Evolutionary conservation across 1,140 invertebrate species (phyloP).

Genomic region (Meteorus sp.): DNA sequence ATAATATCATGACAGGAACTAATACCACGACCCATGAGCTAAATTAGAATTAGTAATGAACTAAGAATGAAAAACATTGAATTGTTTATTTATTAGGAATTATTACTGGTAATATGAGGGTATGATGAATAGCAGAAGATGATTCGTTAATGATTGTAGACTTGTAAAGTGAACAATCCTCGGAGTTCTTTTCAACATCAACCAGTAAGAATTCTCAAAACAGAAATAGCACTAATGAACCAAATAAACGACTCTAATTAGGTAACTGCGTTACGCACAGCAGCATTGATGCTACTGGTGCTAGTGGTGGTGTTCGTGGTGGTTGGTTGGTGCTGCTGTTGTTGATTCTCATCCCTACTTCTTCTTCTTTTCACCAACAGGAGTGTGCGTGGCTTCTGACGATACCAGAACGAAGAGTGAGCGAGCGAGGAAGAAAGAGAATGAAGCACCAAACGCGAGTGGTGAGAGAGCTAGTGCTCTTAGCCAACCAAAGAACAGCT

Average conservation of each 20-base stretch:
- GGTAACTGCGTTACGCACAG: slow-evolving; percentile 50
- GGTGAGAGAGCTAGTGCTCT: slow-evolving; percentile 20
- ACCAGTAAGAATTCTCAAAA: no score
- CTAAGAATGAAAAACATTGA: not conserved
- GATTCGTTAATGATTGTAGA: slow-evolving; percentile 53
- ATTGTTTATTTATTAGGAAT: not conserved
- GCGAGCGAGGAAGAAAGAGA: no score
- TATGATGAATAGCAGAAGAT: slow-evolving; percentile 40
- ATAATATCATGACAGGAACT: not conserved
- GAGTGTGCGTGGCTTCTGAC: slow-evolving; percentile 1
- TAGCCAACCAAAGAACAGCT: slow-evolving; percentile 54
- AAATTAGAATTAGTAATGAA: not conserved
- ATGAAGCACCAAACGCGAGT: slow-evolving; percentile 20
- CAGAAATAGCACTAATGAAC: no score
- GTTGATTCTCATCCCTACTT: not conserved
- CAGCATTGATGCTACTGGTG: slow-evolving; percentile 18
- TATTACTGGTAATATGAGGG: not conserved
- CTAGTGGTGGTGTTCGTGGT: not conserved
- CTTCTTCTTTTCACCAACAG: slow-evolving; percentile 23
- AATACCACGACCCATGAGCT: not conserved
- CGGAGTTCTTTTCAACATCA: no score
- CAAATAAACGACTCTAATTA: no score
- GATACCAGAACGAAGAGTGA: not conserved
- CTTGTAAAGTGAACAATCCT: slow-evolving; percentile 55
- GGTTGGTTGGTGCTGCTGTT: not conserved